Base-by-base conservation (phyloP, 2,888 invertebrate species). In the Dryadula phaetusa region DNA sequence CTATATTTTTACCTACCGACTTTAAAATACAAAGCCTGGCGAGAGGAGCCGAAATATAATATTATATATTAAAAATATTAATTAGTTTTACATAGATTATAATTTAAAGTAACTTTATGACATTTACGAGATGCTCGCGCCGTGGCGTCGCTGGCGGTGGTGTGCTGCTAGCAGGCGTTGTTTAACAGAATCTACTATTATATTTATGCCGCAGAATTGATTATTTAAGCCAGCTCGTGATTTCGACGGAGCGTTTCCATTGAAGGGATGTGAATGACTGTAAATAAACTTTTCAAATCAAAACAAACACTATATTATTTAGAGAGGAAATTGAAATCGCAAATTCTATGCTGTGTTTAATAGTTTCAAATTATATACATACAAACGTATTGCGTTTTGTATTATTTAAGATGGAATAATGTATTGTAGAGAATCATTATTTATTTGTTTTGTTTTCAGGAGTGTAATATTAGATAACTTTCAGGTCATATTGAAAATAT, bases 181-280 rank as follows among this genome's bases (percentile, higher is more conserved):
- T 22, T 54, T 37, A 22, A 37, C 37, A n/a, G n/a, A n/a, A 54
- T 20, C 37, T 54, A 8, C 37, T 20, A 54, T 54, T 54, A 54
- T 37, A 54, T 54, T 54, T 54, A 22, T 37, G 37, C 20, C 34
- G 37, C 14, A 18, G 14, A 37, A 37, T 54, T 54, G 54, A 54
- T 37, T 37, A 54, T 54, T 37, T 54, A 37, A 54, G 34, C 34
- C 34, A 18, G 34, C 34, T 20, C 37, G 54, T 54, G 37, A 54
- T 54, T 54, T 54, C 34, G 54, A 20, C 22, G 8, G 20, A 54
- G 14, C 54, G 54, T 37, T 54, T 2, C 18, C 3, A 37, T 54
- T 20, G 54, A 54, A 54, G 37, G 54, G 54, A 34, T 34, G 22
- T 54, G 37, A 34, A 54, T 37, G 37, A 54, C 22, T 54, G 54